These are phyloP conservation scores for Lamproptera curius DNA, from an alignment of 2,888 invertebrate genomes.

Conservation along the genomic window DNA sequence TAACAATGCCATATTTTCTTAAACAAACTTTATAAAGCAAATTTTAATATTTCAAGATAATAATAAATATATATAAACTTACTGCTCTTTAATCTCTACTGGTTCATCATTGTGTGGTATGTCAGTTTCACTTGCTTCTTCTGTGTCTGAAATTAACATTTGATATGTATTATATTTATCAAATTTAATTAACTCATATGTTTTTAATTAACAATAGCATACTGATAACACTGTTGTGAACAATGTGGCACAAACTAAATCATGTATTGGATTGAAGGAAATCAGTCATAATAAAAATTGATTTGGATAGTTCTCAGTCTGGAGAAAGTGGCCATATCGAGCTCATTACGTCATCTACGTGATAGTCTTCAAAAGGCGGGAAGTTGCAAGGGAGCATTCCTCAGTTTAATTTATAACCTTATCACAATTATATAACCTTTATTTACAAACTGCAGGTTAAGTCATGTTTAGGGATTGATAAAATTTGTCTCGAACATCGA, in stretches of 20 bases:
- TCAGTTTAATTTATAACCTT: slow-evolving; percentile 40
- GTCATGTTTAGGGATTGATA: slow-evolving; percentile 30
- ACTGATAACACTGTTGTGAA: no score
- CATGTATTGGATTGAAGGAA: no score
- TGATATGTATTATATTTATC: neutral
- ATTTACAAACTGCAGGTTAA: slow-evolving; percentile 41
- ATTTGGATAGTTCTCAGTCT: slow-evolving; percentile 17
- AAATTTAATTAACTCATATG: no score
- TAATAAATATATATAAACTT: no score
- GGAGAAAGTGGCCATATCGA: slow-evolving; percentile 55
- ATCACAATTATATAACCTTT: slow-evolving; percentile 48
- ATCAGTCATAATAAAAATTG: no score
- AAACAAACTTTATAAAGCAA: no score
- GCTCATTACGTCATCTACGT: slow-evolving; percentile 60
- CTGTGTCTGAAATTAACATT: slow-evolving; percentile 82
- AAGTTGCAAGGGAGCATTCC: slow-evolving; percentile 34
- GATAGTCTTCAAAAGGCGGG: slow-evolving; percentile 56
- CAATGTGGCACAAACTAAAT: no score
- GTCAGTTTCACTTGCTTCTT: slow-evolving; percentile 98
- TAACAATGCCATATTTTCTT: no score
- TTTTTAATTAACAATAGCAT: no score
- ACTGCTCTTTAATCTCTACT: slow-evolving; percentile 93
- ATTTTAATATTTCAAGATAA: no score
- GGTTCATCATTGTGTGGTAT: slow-evolving; percentile 89
- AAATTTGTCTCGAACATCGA: slow-evolving; percentile 33